These are phyloP conservation scores for Chromobotia macracanthus DNA, from an alignment of 2,797 vertebrate genomes.

Conservation along the genomic window DNA sequence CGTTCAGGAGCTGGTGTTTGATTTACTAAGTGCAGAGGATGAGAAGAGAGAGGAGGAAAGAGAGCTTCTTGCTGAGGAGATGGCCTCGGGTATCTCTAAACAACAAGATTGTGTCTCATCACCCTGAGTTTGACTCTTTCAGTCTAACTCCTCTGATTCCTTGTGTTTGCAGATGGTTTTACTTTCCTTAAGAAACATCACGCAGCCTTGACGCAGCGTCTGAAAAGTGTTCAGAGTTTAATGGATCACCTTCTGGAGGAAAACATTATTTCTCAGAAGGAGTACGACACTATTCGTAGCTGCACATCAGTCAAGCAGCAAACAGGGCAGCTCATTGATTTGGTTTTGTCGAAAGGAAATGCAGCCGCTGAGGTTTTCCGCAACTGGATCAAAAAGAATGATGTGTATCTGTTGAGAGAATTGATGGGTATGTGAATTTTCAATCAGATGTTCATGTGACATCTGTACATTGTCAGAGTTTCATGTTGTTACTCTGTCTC, in stretches of 20 bases:
- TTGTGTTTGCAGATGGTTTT: slow-evolving; percentile 82
- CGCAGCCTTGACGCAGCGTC: slow-evolving; percentile 85
- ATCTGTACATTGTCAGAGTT: slow-evolving; percentile 49
- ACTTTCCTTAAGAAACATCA: slow-evolving; percentile 92
- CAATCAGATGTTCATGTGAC: not conserved
- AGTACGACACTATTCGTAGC: slow-evolving; percentile 86
- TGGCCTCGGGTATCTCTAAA: slow-evolving; percentile 83
- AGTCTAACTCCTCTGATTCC: not conserved
- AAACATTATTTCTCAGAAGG: slow-evolving; percentile 82
- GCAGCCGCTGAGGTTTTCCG: slow-evolving; percentile 90
- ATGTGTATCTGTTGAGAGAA: slow-evolving; percentile 87
- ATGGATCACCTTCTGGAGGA: slow-evolving; percentile 86
- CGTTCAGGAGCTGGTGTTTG: slow-evolving; percentile 89
- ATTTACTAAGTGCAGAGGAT: slow-evolving; percentile 89
- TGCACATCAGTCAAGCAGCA: slow-evolving; percentile 88
- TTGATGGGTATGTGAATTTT: slow-evolving; percentile 83
- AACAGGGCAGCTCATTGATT: slow-evolving; percentile 89
- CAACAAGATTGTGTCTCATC: not conserved
- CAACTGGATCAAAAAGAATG: slow-evolving; percentile 90
- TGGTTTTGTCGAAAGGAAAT: slow-evolving; percentile 90
- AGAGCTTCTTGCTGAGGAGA: slow-evolving; percentile 87
- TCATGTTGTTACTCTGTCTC: slow-evolving; percentile 54
- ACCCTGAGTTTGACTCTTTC: not conserved
- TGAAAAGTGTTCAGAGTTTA: slow-evolving; percentile 87
- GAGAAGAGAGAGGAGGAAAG: slow-evolving; percentile 92